phyloP scores from a whole-genome alignment of 1,140 invertebrate genomes.

The Drosophila mauritiana region DNA sequence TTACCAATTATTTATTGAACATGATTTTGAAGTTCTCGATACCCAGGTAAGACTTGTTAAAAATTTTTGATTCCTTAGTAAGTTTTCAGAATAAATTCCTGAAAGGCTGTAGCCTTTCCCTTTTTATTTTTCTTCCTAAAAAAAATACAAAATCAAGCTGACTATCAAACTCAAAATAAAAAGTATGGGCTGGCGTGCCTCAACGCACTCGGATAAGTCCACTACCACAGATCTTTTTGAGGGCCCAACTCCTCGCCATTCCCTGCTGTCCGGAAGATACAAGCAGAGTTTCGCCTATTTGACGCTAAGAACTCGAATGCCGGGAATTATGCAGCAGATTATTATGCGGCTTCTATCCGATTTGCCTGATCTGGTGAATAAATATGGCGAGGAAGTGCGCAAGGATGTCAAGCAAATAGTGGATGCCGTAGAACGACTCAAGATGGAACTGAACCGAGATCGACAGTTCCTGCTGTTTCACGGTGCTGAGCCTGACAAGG shows the following conservation, averaged over 20 bases:
- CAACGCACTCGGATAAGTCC: background rate
- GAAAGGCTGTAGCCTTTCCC: background rate
- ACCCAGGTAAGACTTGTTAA: too few relatives aligned
- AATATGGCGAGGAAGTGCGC: conserved; percentile 31
- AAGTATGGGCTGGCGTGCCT: background rate
- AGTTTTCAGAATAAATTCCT: background rate
- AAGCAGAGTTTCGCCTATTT: conserved; percentile 72
- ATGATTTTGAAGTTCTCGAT: too few relatives aligned
- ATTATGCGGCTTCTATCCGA: background rate
- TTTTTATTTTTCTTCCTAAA: background rate
- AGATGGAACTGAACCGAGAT: conserved; percentile 39
- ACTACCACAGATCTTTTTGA: background rate
- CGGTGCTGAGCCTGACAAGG: conserved; percentile 59
- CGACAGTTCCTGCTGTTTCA: conserved; percentile 41
- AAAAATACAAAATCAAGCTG: background rate
- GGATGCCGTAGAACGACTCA: conserved; percentile 34
- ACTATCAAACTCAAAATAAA: background rate
- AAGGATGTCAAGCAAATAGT: conserved; percentile 38
- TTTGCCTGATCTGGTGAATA: background rate
- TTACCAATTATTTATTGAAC: background rate
- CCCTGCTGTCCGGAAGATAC: conserved; percentile 57
- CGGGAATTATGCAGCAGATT: conserved; percentile 60
- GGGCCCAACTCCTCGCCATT: conserved; percentile 55
- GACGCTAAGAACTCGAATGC: conserved; percentile 48
- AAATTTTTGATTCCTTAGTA: conserved; percentile 1